These are phyloP conservation scores for Blastobasis lacticolella DNA, from an alignment of 2,888 invertebrate species.

Conservation along the genomic window DNA sequence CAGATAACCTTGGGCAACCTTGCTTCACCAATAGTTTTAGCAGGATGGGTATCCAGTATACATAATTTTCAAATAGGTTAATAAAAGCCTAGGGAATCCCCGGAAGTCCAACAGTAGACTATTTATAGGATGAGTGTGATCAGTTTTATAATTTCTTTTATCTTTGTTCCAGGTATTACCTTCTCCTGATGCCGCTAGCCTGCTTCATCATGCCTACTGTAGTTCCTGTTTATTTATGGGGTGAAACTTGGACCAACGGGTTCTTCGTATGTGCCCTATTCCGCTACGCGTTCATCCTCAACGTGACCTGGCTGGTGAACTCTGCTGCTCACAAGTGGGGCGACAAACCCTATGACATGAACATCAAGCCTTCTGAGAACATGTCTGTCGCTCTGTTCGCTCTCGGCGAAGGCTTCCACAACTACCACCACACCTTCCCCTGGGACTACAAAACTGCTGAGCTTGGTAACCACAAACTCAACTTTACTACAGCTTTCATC, in stretches of 20 bases:
- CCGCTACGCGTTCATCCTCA: constrained; percentile 85
- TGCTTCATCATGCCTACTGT: constrained; percentile 86
- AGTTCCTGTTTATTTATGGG: constrained; percentile 85
- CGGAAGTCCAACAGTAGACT: too few relatives aligned
- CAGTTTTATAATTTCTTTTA: background rate
- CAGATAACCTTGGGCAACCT: too few relatives aligned
- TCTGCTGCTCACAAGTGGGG: constrained; percentile 91
- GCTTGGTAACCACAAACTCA: constrained; percentile 80
- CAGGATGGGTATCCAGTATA: too few relatives aligned
- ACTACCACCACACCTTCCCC: constrained; percentile 90
- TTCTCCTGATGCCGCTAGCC: constrained; percentile 80
- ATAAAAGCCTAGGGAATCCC: too few relatives aligned
- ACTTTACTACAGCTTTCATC: constrained; percentile 84
- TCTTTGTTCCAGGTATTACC: constrained; percentile 76
- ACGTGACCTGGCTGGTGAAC: constrained; percentile 93
- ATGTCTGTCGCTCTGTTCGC: constrained; percentile 78
- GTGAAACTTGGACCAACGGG: constrained; percentile 79
- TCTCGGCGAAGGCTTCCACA: constrained; percentile 89
- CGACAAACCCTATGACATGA: constrained; percentile 82
- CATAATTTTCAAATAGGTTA: too few relatives aligned
- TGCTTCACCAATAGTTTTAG: too few relatives aligned
- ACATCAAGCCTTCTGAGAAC: constrained; percentile 83
- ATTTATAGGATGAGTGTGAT: too few relatives aligned
- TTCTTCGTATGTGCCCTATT: constrained; percentile 82
- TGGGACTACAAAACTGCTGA: constrained; percentile 91